Conservation (phyloP, 2,797 vertebrate species). For the Heteromormyrus szaboi region DNA sequence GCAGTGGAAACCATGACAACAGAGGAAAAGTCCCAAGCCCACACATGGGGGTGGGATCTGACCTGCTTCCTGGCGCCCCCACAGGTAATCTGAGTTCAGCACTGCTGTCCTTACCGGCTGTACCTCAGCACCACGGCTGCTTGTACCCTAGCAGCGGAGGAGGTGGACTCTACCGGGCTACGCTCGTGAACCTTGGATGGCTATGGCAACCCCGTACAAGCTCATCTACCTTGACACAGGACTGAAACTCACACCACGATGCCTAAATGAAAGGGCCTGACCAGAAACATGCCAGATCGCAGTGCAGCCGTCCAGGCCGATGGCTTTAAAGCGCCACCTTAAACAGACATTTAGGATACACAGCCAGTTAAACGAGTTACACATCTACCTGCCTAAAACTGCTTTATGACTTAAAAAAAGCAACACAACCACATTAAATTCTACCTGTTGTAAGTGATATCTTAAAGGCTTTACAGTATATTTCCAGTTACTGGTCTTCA, state of each 20-base stretch:
- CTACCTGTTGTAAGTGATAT: neutral
- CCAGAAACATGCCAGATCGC: neutral
- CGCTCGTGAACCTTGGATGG: neutral
- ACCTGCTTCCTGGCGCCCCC: neutral
- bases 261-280: neutral
- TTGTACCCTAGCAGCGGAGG: neutral
- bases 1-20: constrained; percentile 17
- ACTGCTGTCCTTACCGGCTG: neutral
- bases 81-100: neutral
- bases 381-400: neutral
- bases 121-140: neutral
- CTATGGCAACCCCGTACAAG: neutral
- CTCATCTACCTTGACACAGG: neutral
- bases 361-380: neutral
- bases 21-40: neutral
- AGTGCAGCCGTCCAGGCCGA: neutral
- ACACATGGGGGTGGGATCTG: neutral
- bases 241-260: neutral
- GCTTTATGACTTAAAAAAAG: neutral
- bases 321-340: neutral
- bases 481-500: neutral
- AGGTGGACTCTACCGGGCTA: neutral
- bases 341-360: neutral
- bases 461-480: neutral
- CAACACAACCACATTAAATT: neutral